Evolutionary conservation across 1,140 invertebrate genomes (phyloP).

Genomic region (Rhopalosiphum maidis): DNA sequence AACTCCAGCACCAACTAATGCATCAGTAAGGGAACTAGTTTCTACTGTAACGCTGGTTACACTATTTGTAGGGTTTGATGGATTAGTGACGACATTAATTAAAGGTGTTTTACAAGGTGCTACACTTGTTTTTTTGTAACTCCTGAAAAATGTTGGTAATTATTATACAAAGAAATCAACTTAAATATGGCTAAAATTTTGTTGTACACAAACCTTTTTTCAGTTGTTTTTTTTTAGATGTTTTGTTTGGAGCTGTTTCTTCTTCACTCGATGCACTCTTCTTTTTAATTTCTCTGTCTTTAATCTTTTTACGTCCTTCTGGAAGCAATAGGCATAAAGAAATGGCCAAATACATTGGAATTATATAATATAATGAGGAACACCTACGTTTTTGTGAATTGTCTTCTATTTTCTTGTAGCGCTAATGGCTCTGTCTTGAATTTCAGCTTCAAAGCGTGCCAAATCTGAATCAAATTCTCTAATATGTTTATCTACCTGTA

Average conservation of each 20-base stretch:
- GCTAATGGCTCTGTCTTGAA: slow-evolving; percentile 88
- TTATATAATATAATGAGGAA: background rate
- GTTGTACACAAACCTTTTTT: slow-evolving; percentile 68
- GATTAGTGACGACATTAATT: background rate
- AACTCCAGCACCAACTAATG: slow-evolving; percentile 62
- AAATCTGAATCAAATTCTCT: slow-evolving; percentile 93
- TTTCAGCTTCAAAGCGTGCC: slow-evolving; percentile 93
- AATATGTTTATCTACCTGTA: slow-evolving; percentile 93
- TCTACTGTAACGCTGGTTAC: background rate
- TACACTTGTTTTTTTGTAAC: slow-evolving; percentile 66
- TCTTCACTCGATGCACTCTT: slow-evolving; percentile 68
- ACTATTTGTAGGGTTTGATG: background rate
- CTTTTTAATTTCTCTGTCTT: slow-evolving; percentile 74
- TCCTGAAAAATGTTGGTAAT: slow-evolving; percentile 59
- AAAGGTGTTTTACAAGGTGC: slow-evolving; percentile 61
- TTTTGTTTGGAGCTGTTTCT: slow-evolving; percentile 64
- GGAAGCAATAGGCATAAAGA: background rate
- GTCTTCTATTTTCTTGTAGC: slow-evolving; percentile 65
- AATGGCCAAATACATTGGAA: background rate
- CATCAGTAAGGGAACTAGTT: slow-evolving; percentile 9
- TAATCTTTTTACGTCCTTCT: slow-evolving; percentile 74
- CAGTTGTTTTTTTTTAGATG: slow-evolving; percentile 71
- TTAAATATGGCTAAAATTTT: background rate
- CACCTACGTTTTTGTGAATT: slow-evolving; percentile 59
- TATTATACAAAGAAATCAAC: slow-evolving; percentile 41